Evolutionary conservation across 2,888 invertebrate genomes (phyloP).

Genomic region (Laspeyria flexula): DNA sequence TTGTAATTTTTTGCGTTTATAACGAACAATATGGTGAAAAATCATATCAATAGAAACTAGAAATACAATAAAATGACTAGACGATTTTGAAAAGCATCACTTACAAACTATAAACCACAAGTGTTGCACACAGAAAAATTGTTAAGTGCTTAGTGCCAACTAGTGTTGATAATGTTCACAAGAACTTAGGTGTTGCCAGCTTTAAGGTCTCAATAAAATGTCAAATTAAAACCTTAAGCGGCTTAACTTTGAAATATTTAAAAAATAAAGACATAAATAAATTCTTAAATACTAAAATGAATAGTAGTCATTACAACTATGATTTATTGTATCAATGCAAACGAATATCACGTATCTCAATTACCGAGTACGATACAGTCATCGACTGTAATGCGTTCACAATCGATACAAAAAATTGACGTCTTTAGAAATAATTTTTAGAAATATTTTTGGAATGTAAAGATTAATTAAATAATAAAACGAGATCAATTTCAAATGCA

Average conservation of each 20-base stretch:
- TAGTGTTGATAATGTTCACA: constrained; percentile 22
- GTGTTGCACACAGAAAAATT: constrained; percentile 44
- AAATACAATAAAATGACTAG: constrained; percentile 54
- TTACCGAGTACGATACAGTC: too few species aligned
- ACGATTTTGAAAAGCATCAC: constrained; percentile 42
- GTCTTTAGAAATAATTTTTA: too few species aligned
- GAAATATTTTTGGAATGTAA: constrained; percentile 32
- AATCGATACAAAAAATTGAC: too few species aligned
- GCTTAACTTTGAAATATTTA: too few species aligned
- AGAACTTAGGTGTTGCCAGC: neutral
- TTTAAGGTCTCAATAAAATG: neutral
- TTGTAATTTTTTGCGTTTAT: neutral
- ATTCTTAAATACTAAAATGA: too few species aligned
- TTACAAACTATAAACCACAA: constrained; percentile 39
- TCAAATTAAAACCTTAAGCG: neutral
- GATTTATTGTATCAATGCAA: too few species aligned
- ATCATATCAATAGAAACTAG: neutral
- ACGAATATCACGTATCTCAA: too few species aligned
- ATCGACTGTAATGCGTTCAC: too few species aligned
- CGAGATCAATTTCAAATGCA: constrained; percentile 30
- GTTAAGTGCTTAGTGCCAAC: constrained; percentile 53
- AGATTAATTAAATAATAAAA: neutral
- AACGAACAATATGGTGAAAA: neutral
- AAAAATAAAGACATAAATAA: too few species aligned
- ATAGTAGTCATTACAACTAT: too few species aligned